Evolutionary conservation across 2,888 invertebrate genomes (phyloP).

Genomic region (Melitaea athalia): DNA sequence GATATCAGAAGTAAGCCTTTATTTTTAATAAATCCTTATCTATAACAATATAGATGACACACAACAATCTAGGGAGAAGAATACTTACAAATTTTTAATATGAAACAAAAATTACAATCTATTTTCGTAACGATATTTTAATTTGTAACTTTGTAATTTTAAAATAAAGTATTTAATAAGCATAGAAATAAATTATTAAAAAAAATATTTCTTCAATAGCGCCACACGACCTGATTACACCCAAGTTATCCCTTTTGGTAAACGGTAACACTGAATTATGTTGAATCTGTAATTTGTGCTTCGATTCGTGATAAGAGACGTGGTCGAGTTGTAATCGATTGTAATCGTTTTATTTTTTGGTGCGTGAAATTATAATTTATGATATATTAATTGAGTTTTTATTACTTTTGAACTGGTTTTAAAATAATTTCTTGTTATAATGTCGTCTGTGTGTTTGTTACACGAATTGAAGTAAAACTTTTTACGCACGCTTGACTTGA

Average conservation of each 20-base stretch:
- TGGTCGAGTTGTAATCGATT: slow-evolving; percentile 46
- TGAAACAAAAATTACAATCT: too few species aligned
- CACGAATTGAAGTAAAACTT: neutral
- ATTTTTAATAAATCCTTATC: too few species aligned
- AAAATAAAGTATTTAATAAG: neutral
- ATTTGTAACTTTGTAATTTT: too few species aligned
- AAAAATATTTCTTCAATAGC: slow-evolving; percentile 12
- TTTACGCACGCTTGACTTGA: too few species aligned
- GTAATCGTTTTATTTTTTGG: slow-evolving; percentile 35
- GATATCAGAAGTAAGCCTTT: too few species aligned
- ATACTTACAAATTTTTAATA: too few species aligned
- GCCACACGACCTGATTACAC: slow-evolving; percentile 16
- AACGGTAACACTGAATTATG: slow-evolving; percentile 17
- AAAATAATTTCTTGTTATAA: neutral
- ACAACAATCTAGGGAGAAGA: too few species aligned
- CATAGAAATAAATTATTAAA: neutral
- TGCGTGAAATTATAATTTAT: slow-evolving; percentile 14
- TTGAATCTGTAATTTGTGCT: slow-evolving; percentile 45
- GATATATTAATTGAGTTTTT: slow-evolving; percentile 19
- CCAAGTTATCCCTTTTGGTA: slow-evolving; percentile 20
- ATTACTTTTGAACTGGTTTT: slow-evolving; percentile 2
- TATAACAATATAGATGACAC: too few species aligned
- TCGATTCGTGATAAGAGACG: slow-evolving; percentile 38
- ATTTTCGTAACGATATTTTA: too few species aligned
- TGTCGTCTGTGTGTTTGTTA: neutral